Evolutionary conservation across 2,888 invertebrate genomes (phyloP), one percentile per base, ranked within the genome.

Genomic region (Psylliodes chrysocephalus): DNA sequence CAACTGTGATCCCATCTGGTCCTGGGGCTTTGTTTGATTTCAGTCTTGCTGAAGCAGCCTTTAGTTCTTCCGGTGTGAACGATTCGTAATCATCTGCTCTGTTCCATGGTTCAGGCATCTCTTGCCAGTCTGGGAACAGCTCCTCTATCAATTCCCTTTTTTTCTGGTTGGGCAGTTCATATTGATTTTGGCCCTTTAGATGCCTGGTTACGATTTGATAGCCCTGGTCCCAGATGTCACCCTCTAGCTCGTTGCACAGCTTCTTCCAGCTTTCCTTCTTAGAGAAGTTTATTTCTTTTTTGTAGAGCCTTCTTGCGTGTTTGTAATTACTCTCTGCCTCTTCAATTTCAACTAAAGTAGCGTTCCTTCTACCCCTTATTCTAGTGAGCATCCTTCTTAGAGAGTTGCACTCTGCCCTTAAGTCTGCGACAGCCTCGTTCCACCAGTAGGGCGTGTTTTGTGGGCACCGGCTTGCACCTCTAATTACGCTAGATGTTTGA

Each of bases 1-100:
- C 67, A 22, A 56, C 18, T 3, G 46, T 46, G n/a, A 61, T 38
- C 0, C 56, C 33, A 28, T 66, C 68, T 2, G 49, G 68, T 7
- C 68, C 66, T 3, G 64, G 59, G 14, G 66, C 59, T 33, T 56
- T 64, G 2, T 38, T 38, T 22, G 2, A 0, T 17, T 64, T 64
- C 0, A 62, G 38, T 22, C 25, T 25, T 10, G 25, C 47, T 25
- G 15, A 8, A 4, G 57, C 67, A 5, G 40, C 18, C 2, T 14
- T 28, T 4, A 67, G 22, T 35, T 64, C 67, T 7, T 64, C 54
- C 7, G 19, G 2, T 1, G 35, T 61, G 18, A 65, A 52, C 0
- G 15, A n/a, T 25, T 28, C 49, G 8, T 28, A 15, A 8, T 19
- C 22, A 18, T 8, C 19, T 15, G 18, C 10, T 44, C 0, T 44